phyloP scores from a whole-genome alignment of 2,888 invertebrate species.

The Theodoxus fluviatilis region DNA sequence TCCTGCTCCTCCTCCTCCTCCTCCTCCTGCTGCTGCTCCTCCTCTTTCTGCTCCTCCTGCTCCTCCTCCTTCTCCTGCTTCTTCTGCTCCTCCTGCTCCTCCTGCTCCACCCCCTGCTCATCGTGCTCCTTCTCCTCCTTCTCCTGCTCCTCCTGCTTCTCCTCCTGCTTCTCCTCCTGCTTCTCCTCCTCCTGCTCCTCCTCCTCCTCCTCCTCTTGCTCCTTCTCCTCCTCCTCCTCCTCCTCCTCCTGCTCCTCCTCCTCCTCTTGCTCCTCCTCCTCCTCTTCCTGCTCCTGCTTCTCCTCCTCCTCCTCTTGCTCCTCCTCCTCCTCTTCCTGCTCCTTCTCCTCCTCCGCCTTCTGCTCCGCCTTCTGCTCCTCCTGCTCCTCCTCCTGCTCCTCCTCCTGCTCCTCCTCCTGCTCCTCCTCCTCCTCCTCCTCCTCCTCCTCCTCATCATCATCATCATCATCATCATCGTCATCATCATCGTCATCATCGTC shows the following conservation, averaged over 20 bases:
- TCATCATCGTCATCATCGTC: background rate
- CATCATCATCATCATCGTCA: constrained; percentile 10
- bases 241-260: background rate
- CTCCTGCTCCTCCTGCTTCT: background rate
- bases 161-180: background rate
- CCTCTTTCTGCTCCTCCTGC: background rate
- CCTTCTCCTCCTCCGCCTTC: background rate
- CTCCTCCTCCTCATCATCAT: background rate
- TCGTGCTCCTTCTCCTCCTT: background rate
- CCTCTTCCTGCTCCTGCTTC: background rate
- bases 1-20: background rate
- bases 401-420: background rate
- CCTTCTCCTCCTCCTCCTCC: background rate
- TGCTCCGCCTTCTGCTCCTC: background rate
- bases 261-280: background rate
- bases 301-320: background rate
- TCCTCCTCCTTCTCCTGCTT: background rate
- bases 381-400: background rate
- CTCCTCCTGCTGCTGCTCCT: background rate
- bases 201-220: background rate
- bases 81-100: background rate
- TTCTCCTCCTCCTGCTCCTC: background rate
- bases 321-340: background rate
- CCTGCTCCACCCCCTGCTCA: background rate
- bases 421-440: background rate